Conservation (phyloP, 64 coral and sea anemone species). For the Stichodactyla mertensii region DNA sequence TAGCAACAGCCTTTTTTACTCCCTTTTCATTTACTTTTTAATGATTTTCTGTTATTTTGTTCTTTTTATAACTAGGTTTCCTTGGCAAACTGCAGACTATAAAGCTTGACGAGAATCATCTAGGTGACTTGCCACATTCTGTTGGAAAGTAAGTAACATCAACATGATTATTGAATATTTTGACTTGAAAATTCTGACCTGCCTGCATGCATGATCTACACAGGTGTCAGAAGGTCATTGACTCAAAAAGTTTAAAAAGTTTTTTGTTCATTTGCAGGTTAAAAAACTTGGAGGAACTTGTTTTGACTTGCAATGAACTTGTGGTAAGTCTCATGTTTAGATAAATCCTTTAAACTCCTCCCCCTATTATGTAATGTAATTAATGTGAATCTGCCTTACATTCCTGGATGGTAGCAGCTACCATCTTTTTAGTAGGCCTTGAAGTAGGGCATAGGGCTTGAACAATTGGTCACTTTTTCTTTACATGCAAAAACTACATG, state of each 20-base stretch:
- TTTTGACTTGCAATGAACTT: slow-evolving; percentile 85
- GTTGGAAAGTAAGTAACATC: slow-evolving; percentile 65
- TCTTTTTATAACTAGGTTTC: slow-evolving; percentile 34
- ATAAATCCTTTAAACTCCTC: background rate
- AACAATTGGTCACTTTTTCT: no score
- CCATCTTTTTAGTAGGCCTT: no score
- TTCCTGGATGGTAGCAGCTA: no score
- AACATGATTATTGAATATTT: no score
- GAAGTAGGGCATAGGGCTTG: no score
- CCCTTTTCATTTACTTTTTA: background rate
- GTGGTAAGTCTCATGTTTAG: slow-evolving; percentile 53
- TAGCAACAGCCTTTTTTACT: background rate
- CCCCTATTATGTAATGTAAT: no score
- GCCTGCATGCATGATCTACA: no score
- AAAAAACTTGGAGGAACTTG: slow-evolving; percentile 79
- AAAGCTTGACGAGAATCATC: slow-evolving; percentile 96
- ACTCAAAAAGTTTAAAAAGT: no score
- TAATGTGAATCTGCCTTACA: no score
- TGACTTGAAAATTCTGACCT: background rate
- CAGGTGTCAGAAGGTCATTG: no score
- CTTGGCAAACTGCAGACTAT: slow-evolving; percentile 79
- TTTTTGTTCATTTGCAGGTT: slow-evolving; percentile 39
- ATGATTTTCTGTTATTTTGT: background rate
- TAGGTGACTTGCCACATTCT: slow-evolving; percentile 75
- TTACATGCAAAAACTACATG: no score